Base-by-base conservation (phyloP, 2,113 vertebrate genomes). In the Zosterops japonicus region DNA sequence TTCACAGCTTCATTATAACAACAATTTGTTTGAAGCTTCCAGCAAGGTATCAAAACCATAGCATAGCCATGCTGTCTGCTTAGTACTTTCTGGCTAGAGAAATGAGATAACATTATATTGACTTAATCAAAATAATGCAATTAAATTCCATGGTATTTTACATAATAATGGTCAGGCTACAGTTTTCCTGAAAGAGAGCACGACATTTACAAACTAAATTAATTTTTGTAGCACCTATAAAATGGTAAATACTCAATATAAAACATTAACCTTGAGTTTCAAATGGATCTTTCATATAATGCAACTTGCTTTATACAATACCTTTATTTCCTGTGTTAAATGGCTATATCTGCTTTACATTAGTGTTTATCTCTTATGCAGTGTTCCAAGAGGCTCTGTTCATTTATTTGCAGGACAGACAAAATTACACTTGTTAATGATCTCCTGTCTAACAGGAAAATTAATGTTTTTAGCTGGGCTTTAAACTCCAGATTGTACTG, bases 1-100 rank as follows among this genome's bases (percentile, higher is more conserved):
- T 94, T 95, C 87, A 93, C 46, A 83, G 59, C 87, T 93, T 95
- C 92, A 94, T 96, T 96, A 89, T 68, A 89, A 90, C 52, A 89
- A 89, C 52, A 94, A 88, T 95, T 83, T 64, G 67, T 84, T 83
- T 70, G 49, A 91, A 56, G 78, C 93, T 94, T 64, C 60, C 68
- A 63, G 94, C 68, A 47, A 31, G 12, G 59, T 55, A 74, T 33
- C 86, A 84, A 90, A 95, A 67, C 65, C n/a, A 41, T 3, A 74
- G 67, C 44, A 24, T 9, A 52, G 39, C 33, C 31, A 16, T 24
- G 22, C 55, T 57, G 63, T 53, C 79, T 15, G 9, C 47, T 60
- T 52, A 44, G 31, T n/a, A 67, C 61, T 61, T 61, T 49, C 75
- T 39, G 83, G 79, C 46, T 84, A 67, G 47, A 63, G 57, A 82